Evolutionary conservation across 2,113 vertebrate genomes (phyloP), one percentile per base, ranked within the genome.

Genomic region (Vulpes ferrilata): DNA sequence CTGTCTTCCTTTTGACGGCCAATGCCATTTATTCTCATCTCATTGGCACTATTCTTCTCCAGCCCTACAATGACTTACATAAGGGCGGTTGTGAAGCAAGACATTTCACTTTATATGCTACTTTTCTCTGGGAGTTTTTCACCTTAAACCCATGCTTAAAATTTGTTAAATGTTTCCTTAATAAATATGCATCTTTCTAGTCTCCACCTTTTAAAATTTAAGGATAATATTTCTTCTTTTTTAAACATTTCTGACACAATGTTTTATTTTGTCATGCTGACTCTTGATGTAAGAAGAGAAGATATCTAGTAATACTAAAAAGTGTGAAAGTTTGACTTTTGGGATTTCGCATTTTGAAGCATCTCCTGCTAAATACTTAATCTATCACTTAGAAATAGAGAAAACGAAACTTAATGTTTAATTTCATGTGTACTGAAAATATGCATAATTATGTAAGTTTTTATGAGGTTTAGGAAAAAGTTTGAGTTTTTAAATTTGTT

Each of bases 401-500:
- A 83, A 94, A 94, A 81, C 53, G 38, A 92, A 92, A 73, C 19
- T 51, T 67, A 15, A 55, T 59, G 51, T 12, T 78, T 76, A 74
- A 32, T 83, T 85, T 84, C 23, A 32, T 48, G 13, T 82, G 1
- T 55, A 67, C 76, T 73, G 86, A 64, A 86, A 86, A 74, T 51
- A 80, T 16, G 2, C 35, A 25, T 86, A 27, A 30, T 76, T 89
- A 62, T 48, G 1, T 16, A 93, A 89, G 4, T 2, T 80, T 82
- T 73, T 88, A 67, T 82, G 48, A 60, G 7, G 10, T 82, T 95
- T 3, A 83, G 20, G 65, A 80, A 60, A 95, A 81, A 2, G 16
- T 64, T 85, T 32, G 19, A 64, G 43, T 74, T 55, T 15, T 96
- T 97, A 69, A 89, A 78, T 95, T 86, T 74, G 11, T 69, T 65